A percentile compares a stretch with the other conserved stretches of the same genome.
Evolutionary conservation across 35 echinoderm and acorn worm genomes (phyloP).

Genomic region (Chiridota heheva): DNA sequence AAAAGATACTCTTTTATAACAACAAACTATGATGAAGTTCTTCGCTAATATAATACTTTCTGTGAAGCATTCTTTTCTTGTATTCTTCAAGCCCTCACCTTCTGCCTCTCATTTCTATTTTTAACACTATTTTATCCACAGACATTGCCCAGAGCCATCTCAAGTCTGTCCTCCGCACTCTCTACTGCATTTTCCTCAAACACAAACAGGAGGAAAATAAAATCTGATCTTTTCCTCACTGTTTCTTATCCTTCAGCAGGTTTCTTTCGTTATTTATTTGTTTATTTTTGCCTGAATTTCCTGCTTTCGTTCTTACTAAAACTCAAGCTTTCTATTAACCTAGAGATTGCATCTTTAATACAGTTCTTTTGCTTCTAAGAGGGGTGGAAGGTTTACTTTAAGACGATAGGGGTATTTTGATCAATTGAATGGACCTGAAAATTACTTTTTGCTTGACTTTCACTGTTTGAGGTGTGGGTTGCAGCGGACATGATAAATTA

Average conservation of each 20-base stretch:
- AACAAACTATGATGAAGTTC: no score
- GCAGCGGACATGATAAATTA: no score
- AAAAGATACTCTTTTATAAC: no score
- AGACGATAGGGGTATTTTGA: no score
- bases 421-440: no score
- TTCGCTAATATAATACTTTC: no score
- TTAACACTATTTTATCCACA: constrained; percentile 58
- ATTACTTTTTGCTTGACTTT: no score
- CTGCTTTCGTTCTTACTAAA: not conserved
- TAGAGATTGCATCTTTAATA: no score
- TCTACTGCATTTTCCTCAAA: constrained; percentile 98
- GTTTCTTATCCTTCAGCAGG: constrained; percentile 50
- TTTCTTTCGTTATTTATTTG: constrained; percentile 21
- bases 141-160: constrained; percentile 93
- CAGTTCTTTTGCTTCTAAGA: no score
- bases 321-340: no score
- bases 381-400: no score
- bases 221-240: constrained; percentile 57
- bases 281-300: constrained; percentile 35
- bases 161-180: constrained; percentile 89
- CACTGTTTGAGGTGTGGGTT: no score
- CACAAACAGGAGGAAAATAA: constrained; percentile 92
- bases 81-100: constrained; percentile 13
- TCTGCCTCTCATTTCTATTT: constrained; percentile 20
- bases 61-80: not conserved